Base-by-base conservation (phyloP, 2,113 vertebrate species). In the Pristiophorus japonicus region DNA sequence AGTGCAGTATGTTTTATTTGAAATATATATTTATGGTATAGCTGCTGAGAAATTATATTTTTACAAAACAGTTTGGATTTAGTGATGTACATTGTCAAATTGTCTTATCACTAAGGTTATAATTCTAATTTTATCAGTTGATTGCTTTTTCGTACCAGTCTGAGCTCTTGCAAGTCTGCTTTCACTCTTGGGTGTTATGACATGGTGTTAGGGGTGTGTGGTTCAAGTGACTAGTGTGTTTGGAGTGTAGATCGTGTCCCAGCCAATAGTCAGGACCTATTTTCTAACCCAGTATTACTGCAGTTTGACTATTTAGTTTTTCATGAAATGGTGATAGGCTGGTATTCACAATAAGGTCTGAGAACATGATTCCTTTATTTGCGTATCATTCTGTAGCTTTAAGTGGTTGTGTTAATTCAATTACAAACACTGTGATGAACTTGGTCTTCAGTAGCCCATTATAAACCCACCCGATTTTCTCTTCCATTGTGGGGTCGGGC, bases 31-130 rank as follows among this genome's bases (percentile, higher is more conserved):
- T 38, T 94, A 70, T 94, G 42, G 66, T 70, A 51, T 18, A 51
- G 24, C 20, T 73, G 34, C 66, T 94, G 38, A 94, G 38, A 94
- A 91, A 91, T 38, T 70, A 47, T 94, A 67, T 94, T 94, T 94
- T 94, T 94, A 45, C 63, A 70, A 70, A 94, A 51, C 11, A 47
- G n/a, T n/a, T n/a, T n/a, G n/a, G n/a, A n/a, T n/a, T n/a, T 94
- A 73, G 11, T 73, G 12, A 70, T 51, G 42, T 16, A 27, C 11
- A 94, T 22, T 30, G 22, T 47, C 45, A 94, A 94, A 94, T 73
- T 94, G 27, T 51, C 65, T 91, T n/a, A 42, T 63, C 34, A 10
- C n/a, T 92, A 38, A 65, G 18, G 1, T 70, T 70, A 94, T 30
- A 73, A 34, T 67, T 93, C 62, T 66, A 11, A 93, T 88, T 63